These are phyloP conservation scores for Chalcosyrphus nemorum DNA, from an alignment of 2,888 invertebrate genomes.

Conservation along the genomic window DNA sequence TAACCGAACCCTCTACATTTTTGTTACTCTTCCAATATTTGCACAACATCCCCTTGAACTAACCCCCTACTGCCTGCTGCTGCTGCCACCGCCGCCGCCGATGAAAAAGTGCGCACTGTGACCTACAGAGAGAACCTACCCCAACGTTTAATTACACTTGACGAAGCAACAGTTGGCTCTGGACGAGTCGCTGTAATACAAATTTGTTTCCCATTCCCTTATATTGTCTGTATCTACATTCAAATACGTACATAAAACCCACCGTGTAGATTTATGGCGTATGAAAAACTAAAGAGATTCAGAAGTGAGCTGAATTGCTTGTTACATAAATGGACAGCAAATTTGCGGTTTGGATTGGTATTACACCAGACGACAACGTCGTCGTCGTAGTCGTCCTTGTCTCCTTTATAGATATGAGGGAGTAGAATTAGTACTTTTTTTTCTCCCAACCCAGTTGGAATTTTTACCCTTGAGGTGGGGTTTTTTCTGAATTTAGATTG, in stretches of 20 bases:
- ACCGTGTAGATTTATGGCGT: constrained; percentile 22
- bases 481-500: too few relatives aligned
- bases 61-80: too few relatives aligned
- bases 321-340: constrained; percentile 30
- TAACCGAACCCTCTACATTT: not conserved
- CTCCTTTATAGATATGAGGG: not conserved
- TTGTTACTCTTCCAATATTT: constrained; percentile 37
- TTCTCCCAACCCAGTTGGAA: too few relatives aligned
- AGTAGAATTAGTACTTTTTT: not conserved
- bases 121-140: constrained; percentile 24
- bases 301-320: constrained; percentile 29
- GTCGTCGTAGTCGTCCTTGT: too few relatives aligned
- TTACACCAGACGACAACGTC: not conserved
- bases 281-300: constrained; percentile 16
- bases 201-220: not conserved
- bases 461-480: too few relatives aligned
- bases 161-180: constrained; percentile 39
- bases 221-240: not conserved
- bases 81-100: not conserved
- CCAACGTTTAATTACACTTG: constrained; percentile 44
- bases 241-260: not conserved
- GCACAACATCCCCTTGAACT: constrained; percentile 20
- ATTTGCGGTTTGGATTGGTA: constrained; percentile 16
- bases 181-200: not conserved
- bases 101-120: constrained; percentile 24